Conservation (phyloP, 2,888 invertebrate genomes). For the Cetonia aurata region DNA sequence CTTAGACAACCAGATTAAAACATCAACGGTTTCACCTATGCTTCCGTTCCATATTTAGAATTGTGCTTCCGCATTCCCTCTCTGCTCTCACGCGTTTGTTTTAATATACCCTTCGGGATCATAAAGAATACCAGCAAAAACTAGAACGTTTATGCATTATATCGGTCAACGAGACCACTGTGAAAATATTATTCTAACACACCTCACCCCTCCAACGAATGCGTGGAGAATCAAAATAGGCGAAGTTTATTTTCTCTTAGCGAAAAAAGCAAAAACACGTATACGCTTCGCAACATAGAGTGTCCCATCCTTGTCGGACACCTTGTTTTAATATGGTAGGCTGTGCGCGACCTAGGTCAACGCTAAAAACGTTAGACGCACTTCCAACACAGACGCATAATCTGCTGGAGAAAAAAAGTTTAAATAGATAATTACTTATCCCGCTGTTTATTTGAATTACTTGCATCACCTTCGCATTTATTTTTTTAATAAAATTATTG, state of each 20-base stretch:
- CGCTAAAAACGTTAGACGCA: slow-evolving; percentile 14
- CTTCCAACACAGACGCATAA: background rate
- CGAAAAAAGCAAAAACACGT: slow-evolving; percentile 52
- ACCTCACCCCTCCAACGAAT: slow-evolving; percentile 28
- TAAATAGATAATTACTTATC: slow-evolving; percentile 48
- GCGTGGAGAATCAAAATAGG: slow-evolving; percentile 56
- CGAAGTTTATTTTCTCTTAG: slow-evolving; percentile 56
- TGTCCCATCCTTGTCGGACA: background rate
- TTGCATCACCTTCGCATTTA: slow-evolving; percentile 42
- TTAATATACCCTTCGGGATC: background rate
- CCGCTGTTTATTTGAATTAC: slow-evolving; percentile 46
- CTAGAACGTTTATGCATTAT: slow-evolving; percentile 41
- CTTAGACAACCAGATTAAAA: background rate
- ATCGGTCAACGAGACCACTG: slow-evolving; percentile 54
- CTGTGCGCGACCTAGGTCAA: slow-evolving; percentile 28
- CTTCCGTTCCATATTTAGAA: slow-evolving; percentile 48
- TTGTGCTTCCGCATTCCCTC: slow-evolving; percentile 44
- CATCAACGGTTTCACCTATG: background rate
- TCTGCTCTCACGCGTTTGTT: background rate
- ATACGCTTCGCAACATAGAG: slow-evolving; percentile 41
- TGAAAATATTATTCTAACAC: slow-evolving; percentile 53
- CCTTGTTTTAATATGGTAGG: too few relatives aligned
- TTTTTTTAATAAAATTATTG: slow-evolving; percentile 46
- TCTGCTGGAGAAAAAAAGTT: slow-evolving; percentile 13
- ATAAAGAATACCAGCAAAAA: slow-evolving; percentile 47